Evolutionary conservation across 1,140 invertebrate species (phyloP), one percentile per base, ranked within the genome.

Genomic region (Stegodyphus dumicola): DNA sequence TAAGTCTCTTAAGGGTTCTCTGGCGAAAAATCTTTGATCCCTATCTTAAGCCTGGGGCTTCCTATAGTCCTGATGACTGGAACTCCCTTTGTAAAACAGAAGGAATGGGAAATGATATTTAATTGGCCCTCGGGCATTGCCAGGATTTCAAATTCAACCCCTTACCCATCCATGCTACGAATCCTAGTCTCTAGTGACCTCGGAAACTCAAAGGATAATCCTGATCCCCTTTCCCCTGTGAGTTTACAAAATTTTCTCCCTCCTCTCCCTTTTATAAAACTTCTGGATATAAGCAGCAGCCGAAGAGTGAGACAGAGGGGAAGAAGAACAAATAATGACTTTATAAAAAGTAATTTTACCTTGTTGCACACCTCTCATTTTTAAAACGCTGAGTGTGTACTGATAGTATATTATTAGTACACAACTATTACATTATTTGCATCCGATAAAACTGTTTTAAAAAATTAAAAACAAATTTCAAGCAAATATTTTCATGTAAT

Each of bases 141-240:
- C n/a, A 17, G 53, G 53, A 76, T 76, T 76, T 76, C 54, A 33
- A 18, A 7, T 60, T 33, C 51, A 18, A 18, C 53, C 60, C 15
- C 56, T 15, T 60, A 1, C 56, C 33, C 33, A 48, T 64, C 18
- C 60, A 13, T 64, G 54, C 13, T 60, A 11, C 74, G 10, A 64
- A 48, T 6, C 74, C 53, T 76, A 17, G n/a, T 76, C 74, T 54
- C 74, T 17, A 60, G 74, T 60, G 74, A 76, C 74, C 73, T 60
- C 11, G n/a, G 54, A 53, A 60, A 52, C 11, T 9, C 60, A 17
- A 60, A 10, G 17, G 53, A 33, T 33, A 56, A 76, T 76, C 74
- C 74, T n/a, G 52, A 7, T 54, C 54, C 52, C 17, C 53, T 52
- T 15, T 15, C 56, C 9, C 56, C 56, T 33, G 33, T 33, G 33